Conservation (phyloP, 2,888 invertebrate genomes). For the Sturmia bella region DNA sequence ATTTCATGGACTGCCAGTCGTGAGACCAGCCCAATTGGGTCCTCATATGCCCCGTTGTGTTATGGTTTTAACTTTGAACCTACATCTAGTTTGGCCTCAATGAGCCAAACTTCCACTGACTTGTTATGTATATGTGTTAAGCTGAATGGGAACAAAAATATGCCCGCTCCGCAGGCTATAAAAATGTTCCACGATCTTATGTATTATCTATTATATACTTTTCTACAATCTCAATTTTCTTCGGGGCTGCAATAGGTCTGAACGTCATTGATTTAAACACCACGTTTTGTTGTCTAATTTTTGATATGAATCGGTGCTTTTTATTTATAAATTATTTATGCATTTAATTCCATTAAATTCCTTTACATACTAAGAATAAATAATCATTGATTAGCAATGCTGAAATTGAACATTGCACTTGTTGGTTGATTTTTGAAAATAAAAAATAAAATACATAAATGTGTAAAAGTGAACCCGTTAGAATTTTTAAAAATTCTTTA, state of each 20-base stretch:
- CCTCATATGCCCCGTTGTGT: too few relatives aligned
- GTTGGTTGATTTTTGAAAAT: constrained; percentile 5
- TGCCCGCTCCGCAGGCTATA: too few relatives aligned
- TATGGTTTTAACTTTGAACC: too few relatives aligned
- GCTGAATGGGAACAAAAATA: neutral
- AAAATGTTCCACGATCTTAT: too few relatives aligned
- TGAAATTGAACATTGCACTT: constrained; percentile 55
- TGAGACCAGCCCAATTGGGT: too few relatives aligned
- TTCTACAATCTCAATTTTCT: too few relatives aligned
- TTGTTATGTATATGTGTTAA: neutral
- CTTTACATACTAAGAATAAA: constrained; percentile 33
- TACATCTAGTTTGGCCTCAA: too few relatives aligned
- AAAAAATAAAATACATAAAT: constrained; percentile 27
- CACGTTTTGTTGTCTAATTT: neutral
- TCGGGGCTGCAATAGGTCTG: too few relatives aligned
- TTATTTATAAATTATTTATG: constrained; percentile 12
- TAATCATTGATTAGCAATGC: constrained; percentile 44
- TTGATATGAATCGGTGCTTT: neutral
- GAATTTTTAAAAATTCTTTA: neutral
- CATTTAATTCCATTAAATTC: neutral
- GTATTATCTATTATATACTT: too few relatives aligned
- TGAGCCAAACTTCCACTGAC: too few relatives aligned
- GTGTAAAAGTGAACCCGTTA: neutral
- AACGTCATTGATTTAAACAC: too few relatives aligned
- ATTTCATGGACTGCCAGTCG: too few relatives aligned